Percentiles rank a stretch among this genome's conserved stretches.
Evolutionary conservation across 1,140 invertebrate species (phyloP).

Genomic region (Cydia splendana): DNA sequence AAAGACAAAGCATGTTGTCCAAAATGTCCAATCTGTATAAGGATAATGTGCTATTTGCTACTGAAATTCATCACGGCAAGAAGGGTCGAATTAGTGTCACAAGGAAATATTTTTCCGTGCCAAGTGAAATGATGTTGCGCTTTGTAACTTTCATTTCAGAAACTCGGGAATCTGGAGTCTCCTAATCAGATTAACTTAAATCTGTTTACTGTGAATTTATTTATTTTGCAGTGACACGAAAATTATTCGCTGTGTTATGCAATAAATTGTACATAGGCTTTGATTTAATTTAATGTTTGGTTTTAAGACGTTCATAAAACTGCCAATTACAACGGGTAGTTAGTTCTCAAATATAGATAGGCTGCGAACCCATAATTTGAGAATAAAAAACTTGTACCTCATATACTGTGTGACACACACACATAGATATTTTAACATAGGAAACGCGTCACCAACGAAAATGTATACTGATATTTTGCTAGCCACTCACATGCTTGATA

Average conservation of each 20-base stretch:
- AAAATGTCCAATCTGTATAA: neutral
- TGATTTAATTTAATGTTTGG: no score
- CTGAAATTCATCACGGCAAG: neutral
- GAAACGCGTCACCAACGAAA: no score
- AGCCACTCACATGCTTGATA: no score
- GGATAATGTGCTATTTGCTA: neutral
- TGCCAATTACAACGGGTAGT: no score
- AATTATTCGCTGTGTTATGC: neutral
- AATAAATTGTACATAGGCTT: neutral
- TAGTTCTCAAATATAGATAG: no score
- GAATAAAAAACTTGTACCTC: no score
- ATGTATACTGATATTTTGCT: no score
- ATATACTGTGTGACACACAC: no score
- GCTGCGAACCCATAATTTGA: no score
- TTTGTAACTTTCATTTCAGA: neutral
- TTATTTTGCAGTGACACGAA: slow-evolving; percentile 5
- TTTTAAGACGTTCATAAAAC: no score
- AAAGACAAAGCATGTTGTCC: no score
- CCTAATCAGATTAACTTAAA: neutral
- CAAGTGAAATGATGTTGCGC: neutral
- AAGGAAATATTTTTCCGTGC: slow-evolving; percentile 1
- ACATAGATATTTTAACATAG: no score
- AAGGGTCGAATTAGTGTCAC: slow-evolving; percentile 13
- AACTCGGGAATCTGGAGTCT: slow-evolving; percentile 3
- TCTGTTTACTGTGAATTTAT: slow-evolving; percentile 5